These are phyloP conservation scores for Neomonachus schauinslandi DNA, from an alignment of 2,113 vertebrate genomes.

Conservation along the genomic window DNA sequence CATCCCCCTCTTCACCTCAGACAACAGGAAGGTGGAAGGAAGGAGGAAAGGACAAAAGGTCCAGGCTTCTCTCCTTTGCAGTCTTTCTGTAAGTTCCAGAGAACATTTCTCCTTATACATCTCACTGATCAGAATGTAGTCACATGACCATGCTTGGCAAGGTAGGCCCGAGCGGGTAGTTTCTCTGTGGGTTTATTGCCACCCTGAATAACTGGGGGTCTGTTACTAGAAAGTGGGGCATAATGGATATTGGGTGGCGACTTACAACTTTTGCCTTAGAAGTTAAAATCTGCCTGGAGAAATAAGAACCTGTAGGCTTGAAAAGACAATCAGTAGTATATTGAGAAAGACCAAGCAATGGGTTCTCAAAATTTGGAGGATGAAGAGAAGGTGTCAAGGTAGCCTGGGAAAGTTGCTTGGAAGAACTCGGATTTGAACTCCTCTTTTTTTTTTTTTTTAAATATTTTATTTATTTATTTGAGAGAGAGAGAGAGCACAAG, in stretches of 20 bases:
- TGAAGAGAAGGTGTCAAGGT: background rate
- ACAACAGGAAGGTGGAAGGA: background rate
- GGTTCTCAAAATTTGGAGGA: background rate
- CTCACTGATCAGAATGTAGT: background rate
- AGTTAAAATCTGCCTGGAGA: background rate
- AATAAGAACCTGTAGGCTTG: background rate
- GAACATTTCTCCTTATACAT: background rate
- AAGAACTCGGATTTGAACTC: constrained; percentile 7
- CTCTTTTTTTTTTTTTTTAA: too few relatives aligned
- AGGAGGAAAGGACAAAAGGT: background rate
- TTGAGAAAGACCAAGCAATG: background rate
- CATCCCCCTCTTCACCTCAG: background rate
- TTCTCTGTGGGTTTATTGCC: background rate
- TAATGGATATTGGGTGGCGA: background rate
- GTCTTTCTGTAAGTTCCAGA: background rate
- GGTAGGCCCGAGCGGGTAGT: background rate
- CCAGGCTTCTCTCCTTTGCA: background rate
- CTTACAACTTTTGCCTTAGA: background rate
- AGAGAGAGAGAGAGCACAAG: background rate
- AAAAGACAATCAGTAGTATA: background rate
- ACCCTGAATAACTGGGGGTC: background rate
- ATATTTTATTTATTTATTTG: background rate
- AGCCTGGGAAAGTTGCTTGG: background rate
- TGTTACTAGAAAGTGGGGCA: background rate
- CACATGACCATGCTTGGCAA: background rate